phyloP scores from a whole-genome alignment of 2,888 invertebrate species.

The Metopia argyrocephala region DNA sequence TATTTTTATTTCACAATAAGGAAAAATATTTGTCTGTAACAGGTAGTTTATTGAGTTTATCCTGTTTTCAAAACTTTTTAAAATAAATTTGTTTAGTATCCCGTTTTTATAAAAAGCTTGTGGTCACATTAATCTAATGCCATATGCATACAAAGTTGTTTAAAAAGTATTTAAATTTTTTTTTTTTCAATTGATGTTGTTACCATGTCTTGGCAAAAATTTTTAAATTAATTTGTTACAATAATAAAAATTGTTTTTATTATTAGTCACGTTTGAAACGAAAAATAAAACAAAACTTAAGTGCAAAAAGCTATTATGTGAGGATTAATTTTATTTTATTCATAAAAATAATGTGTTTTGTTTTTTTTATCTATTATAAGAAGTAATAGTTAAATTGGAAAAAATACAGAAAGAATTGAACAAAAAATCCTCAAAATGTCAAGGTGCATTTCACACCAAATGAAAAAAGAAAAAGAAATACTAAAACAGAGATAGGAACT shows the following conservation, averaged over 20 bases:
- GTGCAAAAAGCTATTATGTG: constrained; percentile 35
- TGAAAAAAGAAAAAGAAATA: constrained; percentile 6
- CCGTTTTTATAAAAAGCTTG: too few species aligned
- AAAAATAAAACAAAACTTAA: constrained; percentile 19
- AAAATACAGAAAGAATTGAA: constrained; percentile 37
- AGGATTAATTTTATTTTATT: constrained; percentile 26
- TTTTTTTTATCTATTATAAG: constrained; percentile 9
- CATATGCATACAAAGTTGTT: too few species aligned
- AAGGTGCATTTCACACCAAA: constrained; percentile 65
- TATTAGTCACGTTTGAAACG: constrained; percentile 54
- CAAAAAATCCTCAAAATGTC: constrained; percentile 56
- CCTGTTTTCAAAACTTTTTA: too few species aligned
- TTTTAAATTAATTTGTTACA: constrained; percentile 54
- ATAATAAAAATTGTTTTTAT: constrained; percentile 39
- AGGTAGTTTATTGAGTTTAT: too few species aligned
- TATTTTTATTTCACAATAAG: too few species aligned
- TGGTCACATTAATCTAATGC: too few species aligned
- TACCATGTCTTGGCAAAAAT: constrained; percentile 42
- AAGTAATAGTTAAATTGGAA: constrained; percentile 39
- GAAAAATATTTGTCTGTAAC: too few species aligned
- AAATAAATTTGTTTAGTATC: too few species aligned
- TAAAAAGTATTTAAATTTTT: not conserved
- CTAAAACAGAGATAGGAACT: not conserved
- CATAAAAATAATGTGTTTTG: constrained; percentile 15
- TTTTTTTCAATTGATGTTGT: not conserved